Evolutionary conservation across 2,113 vertebrate genomes (phyloP).

Genomic region (Sturnus vulgaris): DNA sequence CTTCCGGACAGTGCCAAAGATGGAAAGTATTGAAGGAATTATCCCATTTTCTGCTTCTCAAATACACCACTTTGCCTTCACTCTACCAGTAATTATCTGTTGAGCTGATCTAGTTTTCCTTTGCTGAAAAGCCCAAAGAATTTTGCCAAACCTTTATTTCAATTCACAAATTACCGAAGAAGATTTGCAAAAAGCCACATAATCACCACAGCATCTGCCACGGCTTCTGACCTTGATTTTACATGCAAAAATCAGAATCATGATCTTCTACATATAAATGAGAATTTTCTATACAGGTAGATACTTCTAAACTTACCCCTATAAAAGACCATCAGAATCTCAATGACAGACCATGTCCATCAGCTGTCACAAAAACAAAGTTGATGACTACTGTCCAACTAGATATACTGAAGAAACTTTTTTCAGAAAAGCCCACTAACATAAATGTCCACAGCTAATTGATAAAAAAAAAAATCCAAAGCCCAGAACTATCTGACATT

Average conservation of each 20-base stretch:
- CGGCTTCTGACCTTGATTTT: neutral
- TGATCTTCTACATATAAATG: neutral
- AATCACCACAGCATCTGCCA: neutral
- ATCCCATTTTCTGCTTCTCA: neutral
- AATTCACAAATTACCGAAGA: neutral
- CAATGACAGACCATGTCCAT: fast-evolving
- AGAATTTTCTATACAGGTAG: neutral
- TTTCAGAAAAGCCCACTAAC: neutral
- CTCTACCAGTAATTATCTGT: neutral
- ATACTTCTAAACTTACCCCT: neutral
- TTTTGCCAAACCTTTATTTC: neutral
- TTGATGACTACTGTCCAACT: neutral
- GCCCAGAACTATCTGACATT: neutral
- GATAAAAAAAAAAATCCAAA: neutral
- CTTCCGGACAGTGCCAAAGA: neutral
- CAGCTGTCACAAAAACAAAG: neutral
- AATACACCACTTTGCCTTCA: neutral
- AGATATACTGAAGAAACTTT: neutral
- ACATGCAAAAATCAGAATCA: neutral
- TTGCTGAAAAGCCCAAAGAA: neutral
- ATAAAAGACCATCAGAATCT: neutral
- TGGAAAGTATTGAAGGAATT: neutral
- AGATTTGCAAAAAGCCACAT: neutral
- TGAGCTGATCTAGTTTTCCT: neutral
- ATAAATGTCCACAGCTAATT: neutral